Percentiles rank a stretch among this genome's conserved stretches.
These are phyloP conservation scores for Danio kyathit DNA, from an alignment of 2,797 vertebrate genomes.

Conservation along the genomic window DNA sequence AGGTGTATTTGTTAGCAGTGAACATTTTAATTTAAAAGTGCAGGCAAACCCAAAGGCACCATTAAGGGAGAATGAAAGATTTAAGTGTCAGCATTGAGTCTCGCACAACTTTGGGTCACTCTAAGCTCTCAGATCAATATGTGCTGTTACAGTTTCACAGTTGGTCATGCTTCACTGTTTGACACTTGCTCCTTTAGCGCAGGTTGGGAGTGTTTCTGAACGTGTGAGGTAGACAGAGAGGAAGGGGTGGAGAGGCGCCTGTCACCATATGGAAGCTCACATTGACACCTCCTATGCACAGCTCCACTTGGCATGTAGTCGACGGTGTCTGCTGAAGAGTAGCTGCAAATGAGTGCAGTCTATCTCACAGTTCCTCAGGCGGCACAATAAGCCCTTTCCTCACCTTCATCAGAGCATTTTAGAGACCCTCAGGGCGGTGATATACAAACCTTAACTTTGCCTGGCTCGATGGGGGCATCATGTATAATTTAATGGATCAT, in stretches of 20 bases:
- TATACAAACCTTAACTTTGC: conserved; percentile 41
- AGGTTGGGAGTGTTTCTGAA: conserved; percentile 45
- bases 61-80: conserved; percentile 28
- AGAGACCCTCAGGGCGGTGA: conserved; percentile 35
- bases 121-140: conserved; percentile 56
- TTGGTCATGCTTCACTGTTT: conserved; percentile 54
- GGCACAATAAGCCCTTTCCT: conserved; percentile 46
- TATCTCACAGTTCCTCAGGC: conserved; percentile 55
- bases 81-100: conserved; percentile 36
- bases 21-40: conserved; percentile 34
- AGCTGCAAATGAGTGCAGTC: conserved; percentile 55
- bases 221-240: conserved; percentile 14
- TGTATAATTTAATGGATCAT: conserved; percentile 44
- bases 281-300: conserved; percentile 18
- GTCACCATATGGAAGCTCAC: conserved; percentile 31
- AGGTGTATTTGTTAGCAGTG: conserved; percentile 21
- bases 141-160: conserved; percentile 63
- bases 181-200: conserved; percentile 52
- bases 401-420: conserved; percentile 38
- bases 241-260: conserved; percentile 26
- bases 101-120: conserved; percentile 43
- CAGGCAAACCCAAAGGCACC: conserved; percentile 25
- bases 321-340: conserved; percentile 28
- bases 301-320: conserved; percentile 49
- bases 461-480: conserved; percentile 8